Evolutionary conservation across 1,140 invertebrate genomes (phyloP), one percentile per base, ranked within the genome.

Genomic region (Amphibalanus amphitrite): DNA sequence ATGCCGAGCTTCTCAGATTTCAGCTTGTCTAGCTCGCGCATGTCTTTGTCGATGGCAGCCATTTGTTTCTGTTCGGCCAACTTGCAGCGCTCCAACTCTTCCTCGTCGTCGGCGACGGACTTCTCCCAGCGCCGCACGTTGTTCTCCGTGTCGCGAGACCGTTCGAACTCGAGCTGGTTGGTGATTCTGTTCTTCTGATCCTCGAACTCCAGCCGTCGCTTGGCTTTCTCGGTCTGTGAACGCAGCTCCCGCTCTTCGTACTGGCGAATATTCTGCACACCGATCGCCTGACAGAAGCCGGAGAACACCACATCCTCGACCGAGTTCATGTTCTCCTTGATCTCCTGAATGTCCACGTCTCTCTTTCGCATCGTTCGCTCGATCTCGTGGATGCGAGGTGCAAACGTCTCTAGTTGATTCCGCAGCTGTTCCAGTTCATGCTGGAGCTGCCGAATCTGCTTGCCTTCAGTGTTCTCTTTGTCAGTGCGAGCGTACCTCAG

Each of bases 271-370:
- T 99, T 98, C 69, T 88, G 86, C 13, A 99, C 95, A 15, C 95
- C 94, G 80, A 99, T 93, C 77, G 90, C 88, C 71, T 85, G 82
- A 78, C 97, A 99, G 82, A 99, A 99, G 69, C 89, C 87, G 0
- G 88, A 85, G 82, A 99, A 99, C 3, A 99, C 92, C 73, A 92
- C 90, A 82, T 99, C 97, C 80, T 98, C 96, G 0, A 98, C 93
- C 75, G 88, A 90, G 80, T 99, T 97, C 90, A 97, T 96, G 76
- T 93, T 90, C 76, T 94, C 89, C 81, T 97, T 95, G 29, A 97
- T 87, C 76, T 93, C 88, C 78, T 95, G 90, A 76, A 99, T 96
- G 78, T 91, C 86, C 71, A 88, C 86, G 77, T 95, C 92, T 69
- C 95, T 85, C 70, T 89, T 84, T 38, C 84, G 80, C 88, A 97